Evolutionary conservation across 2,888 invertebrate species (phyloP), one percentile per base, ranked within the genome.

Genomic region (Malthinus seriepunctatus): DNA sequence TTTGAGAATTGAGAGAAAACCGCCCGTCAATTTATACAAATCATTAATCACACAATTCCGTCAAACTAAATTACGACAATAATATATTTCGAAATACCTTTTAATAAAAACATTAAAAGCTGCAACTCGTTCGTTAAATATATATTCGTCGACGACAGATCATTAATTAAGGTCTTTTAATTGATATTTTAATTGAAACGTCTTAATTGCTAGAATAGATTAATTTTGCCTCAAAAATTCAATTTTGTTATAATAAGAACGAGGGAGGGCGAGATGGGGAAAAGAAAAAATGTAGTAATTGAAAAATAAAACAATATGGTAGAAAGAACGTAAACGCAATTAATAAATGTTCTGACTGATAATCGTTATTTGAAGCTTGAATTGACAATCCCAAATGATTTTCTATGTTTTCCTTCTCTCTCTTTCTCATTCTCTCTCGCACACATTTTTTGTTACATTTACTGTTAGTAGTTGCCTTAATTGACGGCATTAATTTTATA

Each of bases 161-260:
- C 64, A 67, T 67, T 67, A 66, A 67, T 67, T 66, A 69, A 64
- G n/a, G 54, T 63, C 60, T 61, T 63, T 66, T 67, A 69, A 69
- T 69, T 69, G 67, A 69, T 67, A 67, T 69, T 69, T 69, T 69
- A 69, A 69, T 69, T 69, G 69, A 67, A 67, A 58, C 59, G 64
- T 67, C 66, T 67, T 68, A 68, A 68, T 65, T 55, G 63, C 62
- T 23, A 23, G 23, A 23, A 23, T 23, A 23, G 23, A 23, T 23
- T 23, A 59, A 62, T 64, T 64, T 62, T 35, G 51, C 39, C 14
- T 39, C 15, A 39, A 15, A 39, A 15, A 39, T 39, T 39, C 9
- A 39, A 39, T 39, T 39, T 39, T 39, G 15, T 23, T 23, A 23
- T 5, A 23, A 2, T 23, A 23, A 23, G 23, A 23, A 23, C 5